A percentile compares a stretch with the other conserved stretches of the same genome.
Evolutionary conservation across 2,888 invertebrate species (phyloP).

Genomic region (Nymphalis polychloros): DNA sequence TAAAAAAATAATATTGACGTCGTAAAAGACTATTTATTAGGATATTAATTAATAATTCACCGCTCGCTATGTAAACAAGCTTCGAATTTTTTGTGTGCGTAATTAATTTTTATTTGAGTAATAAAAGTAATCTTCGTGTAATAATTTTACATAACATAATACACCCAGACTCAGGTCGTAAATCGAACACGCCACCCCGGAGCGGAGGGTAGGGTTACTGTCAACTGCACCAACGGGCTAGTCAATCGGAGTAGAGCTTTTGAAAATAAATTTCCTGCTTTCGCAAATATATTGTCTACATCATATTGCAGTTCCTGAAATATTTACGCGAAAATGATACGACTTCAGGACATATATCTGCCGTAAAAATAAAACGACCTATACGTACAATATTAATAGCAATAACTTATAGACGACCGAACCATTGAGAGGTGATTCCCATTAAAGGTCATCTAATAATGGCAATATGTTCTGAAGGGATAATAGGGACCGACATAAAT

Average conservation of each 20-base stretch:
- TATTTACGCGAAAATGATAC: constrained; percentile 4
- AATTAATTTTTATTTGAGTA: background rate
- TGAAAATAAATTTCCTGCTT: too few relatives aligned
- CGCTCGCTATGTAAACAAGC: constrained; percentile 8
- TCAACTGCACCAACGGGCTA: too few relatives aligned
- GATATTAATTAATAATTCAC: constrained; percentile 19
- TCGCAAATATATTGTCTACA: background rate
- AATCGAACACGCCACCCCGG: too few relatives aligned
- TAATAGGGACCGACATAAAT: constrained; percentile 70
- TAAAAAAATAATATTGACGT: constrained; percentile 15
- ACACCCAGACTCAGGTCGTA: too few relatives aligned
- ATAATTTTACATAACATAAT: background rate
- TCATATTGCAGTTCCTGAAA: constrained; percentile 15
- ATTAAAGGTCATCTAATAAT: constrained; percentile 70
- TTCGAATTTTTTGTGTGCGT: background rate
- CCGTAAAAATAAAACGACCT: constrained; percentile 35
- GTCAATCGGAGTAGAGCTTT: too few relatives aligned
- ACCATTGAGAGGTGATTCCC: constrained; percentile 58
- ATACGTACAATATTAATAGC: constrained; percentile 60
- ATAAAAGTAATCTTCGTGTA: background rate
- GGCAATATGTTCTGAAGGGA: constrained; percentile 70
- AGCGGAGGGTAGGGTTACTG: too few relatives aligned
- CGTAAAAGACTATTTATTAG: constrained; percentile 14
- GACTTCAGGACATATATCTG: constrained; percentile 22
- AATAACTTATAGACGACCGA: constrained; percentile 61